Conservation (phyloP, 1,140 invertebrate species). For the Dendrolimus punctatus region DNA sequence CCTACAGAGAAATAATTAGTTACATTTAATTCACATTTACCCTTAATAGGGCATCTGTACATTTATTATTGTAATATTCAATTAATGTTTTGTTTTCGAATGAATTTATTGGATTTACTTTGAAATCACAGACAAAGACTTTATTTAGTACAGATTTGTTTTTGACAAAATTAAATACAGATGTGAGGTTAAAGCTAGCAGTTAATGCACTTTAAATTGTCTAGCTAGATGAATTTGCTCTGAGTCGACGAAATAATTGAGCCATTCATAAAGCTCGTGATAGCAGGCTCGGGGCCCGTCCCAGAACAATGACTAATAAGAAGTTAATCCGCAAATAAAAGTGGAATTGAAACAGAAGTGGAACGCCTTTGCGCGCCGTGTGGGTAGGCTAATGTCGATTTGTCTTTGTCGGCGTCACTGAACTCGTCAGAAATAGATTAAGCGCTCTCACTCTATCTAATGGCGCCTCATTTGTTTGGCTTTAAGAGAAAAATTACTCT, state of each 20-base stretch:
- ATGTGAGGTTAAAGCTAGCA: not conserved
- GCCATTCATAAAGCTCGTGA: conserved; percentile 68
- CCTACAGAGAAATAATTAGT: no score
- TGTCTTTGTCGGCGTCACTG: conserved; percentile 70
- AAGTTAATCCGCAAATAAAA: conserved; percentile 72
- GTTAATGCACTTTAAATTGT: conserved; percentile 20
- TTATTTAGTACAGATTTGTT: not conserved
- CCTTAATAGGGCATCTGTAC: no score
- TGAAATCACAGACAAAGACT: no score
- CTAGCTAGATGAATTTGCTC: conserved; percentile 27
- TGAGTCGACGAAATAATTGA: conserved; percentile 65
- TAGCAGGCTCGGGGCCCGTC: conserved; percentile 44
- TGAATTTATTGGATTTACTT: no score
- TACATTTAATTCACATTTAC: no score
- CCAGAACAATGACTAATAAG: conserved; percentile 68
- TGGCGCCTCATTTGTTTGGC: conserved; percentile 70
- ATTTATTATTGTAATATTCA: no score
- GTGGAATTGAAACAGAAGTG: conserved; percentile 70
- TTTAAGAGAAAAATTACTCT: conserved; percentile 70
- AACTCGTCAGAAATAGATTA: conserved; percentile 72
- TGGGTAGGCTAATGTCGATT: conserved; percentile 70
- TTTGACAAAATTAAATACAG: conserved; percentile 7
- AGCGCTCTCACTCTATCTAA: conserved; percentile 71
- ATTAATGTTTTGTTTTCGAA: no score
- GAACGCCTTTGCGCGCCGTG: conserved; percentile 62